Conservation (phyloP, 2,113 vertebrate species). For the Chaenogobius annularis region DNA sequence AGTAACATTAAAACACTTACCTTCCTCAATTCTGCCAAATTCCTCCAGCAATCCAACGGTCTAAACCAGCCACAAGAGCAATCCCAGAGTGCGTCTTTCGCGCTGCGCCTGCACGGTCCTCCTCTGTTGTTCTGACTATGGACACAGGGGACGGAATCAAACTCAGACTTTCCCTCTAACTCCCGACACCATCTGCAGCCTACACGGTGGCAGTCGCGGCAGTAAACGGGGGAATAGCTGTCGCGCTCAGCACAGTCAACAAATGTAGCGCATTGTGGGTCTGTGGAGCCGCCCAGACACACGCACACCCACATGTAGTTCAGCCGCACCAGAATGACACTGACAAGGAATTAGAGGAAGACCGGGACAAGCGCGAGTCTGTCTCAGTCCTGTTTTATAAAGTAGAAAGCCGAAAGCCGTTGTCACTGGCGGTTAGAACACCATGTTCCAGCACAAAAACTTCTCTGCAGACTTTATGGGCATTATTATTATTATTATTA, state of each 20-base stretch:
- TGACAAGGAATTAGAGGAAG: slow-evolving; percentile 46
- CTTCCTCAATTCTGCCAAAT: not conserved
- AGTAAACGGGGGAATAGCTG: slow-evolving; percentile 41
- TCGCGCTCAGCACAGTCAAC: slow-evolving; percentile 53
- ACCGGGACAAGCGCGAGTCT: not conserved
- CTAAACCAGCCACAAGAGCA: not conserved
- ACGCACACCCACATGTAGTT: slow-evolving; percentile 16
- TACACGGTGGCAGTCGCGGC: slow-evolving; percentile 55
- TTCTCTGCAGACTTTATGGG: not conserved
- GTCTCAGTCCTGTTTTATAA: not conserved
- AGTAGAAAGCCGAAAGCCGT: slow-evolving; percentile 19
- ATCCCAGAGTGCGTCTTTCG: not conserved
- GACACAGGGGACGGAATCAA: slow-evolving; percentile 25
- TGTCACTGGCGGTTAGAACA: not conserved
- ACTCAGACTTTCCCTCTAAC: slow-evolving; percentile 71
- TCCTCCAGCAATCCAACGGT: not conserved
- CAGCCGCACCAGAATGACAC: slow-evolving; percentile 29
- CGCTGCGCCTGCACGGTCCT: too few species aligned
- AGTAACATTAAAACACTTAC: not conserved
- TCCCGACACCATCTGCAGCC: slow-evolving; percentile 72
- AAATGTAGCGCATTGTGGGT: slow-evolving; percentile 43
- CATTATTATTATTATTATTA: too few species aligned
- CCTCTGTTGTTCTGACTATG: not conserved
- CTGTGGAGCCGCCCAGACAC: slow-evolving; percentile 47
- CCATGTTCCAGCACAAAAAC: not conserved